Evolutionary conservation across 1,140 invertebrate species (phyloP).

Genomic region (Zaprionus ornatus): DNA sequence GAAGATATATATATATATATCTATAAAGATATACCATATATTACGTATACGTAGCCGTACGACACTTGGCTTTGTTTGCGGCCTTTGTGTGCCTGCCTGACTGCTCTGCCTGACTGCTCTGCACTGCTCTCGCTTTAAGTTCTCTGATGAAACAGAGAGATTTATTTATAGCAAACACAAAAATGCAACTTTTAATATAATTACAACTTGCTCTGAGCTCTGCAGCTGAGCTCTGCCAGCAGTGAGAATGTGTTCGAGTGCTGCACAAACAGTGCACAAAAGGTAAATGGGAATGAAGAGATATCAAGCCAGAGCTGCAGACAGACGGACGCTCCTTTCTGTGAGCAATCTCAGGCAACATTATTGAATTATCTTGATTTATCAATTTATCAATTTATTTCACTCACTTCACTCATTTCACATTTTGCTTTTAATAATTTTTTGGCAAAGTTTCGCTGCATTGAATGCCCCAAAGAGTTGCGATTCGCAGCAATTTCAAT

Average conservation of each 20-base stretch:
- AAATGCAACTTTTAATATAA: background rate
- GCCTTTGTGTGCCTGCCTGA: background rate
- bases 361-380: background rate
- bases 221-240: background rate
- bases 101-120: background rate
- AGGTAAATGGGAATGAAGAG: background rate
- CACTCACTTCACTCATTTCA: too few relatives aligned
- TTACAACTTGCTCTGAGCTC: background rate
- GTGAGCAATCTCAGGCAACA: too few relatives aligned
- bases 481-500: conserved; percentile 25
- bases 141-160: background rate
- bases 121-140: background rate
- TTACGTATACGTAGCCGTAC: background rate
- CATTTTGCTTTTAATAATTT: conserved; percentile 1
- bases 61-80: conserved; percentile 12
- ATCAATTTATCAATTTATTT: background rate
- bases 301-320: too few relatives aligned
- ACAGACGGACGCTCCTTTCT: too few relatives aligned
- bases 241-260: background rate
- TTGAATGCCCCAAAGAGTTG: background rate
- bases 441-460: background rate
- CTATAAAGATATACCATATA: background rate
- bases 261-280: background rate
- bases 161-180: background rate
- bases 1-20: background rate